These are phyloP conservation scores for Ia io DNA, from an alignment of 2,113 vertebrate species.

Conservation along the genomic window DNA sequence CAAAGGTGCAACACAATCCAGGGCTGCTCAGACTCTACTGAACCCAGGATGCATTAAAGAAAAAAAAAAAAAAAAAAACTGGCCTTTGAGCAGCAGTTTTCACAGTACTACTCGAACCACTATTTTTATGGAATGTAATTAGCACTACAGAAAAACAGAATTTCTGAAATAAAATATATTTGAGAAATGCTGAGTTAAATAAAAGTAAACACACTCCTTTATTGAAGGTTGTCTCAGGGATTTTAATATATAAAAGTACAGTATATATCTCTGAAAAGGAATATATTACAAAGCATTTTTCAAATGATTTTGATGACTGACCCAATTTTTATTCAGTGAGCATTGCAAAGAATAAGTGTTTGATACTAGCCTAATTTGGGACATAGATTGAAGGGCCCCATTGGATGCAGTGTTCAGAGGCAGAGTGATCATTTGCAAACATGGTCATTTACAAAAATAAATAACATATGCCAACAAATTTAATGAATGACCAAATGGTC, in stretches of 20 bases:
- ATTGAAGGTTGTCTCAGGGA: neutral
- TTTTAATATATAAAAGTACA: neutral
- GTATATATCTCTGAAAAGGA: neutral
- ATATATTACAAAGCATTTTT: neutral
- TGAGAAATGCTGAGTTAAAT: neutral
- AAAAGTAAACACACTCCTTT: neutral
- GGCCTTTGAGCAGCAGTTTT: neutral
- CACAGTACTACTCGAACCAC: neutral
- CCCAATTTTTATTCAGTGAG: neutral
- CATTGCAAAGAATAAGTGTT: neutral
- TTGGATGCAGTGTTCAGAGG: neutral
- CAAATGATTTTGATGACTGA: neutral
- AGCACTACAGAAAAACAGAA: neutral
- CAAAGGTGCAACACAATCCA: neutral
- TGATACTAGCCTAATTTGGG: neutral
- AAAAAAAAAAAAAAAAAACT: neutral
- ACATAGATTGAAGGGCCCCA: neutral
- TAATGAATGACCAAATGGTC: neutral
- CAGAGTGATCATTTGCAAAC: neutral
- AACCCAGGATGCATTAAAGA: neutral
- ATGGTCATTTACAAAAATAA: constrained; percentile 16
- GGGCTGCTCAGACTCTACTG: neutral
- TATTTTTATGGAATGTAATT: neutral
- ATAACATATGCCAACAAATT: neutral
- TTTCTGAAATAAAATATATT: neutral